Evolutionary conservation across 2,888 invertebrate genomes (phyloP).

Genomic region (Heteromurus nitidus): DNA sequence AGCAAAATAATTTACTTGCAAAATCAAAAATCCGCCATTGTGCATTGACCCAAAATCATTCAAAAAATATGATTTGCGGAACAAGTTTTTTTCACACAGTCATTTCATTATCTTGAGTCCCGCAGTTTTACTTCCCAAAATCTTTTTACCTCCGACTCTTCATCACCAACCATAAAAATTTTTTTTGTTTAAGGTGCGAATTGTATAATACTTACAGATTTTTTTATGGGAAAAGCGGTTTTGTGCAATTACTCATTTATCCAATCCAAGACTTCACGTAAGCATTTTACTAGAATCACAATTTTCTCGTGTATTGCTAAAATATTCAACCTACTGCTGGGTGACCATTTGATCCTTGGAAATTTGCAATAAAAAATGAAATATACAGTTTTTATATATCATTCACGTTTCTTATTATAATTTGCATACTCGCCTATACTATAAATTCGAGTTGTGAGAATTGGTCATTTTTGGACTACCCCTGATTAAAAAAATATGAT

Average conservation of each 20-base stretch:
- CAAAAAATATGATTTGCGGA: too few relatives aligned
- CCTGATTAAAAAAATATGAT: background rate
- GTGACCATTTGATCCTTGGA: background rate
- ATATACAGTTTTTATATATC: slow-evolving; percentile 8
- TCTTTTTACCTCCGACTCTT: too few relatives aligned
- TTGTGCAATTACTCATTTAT: too few relatives aligned
- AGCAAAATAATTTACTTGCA: background rate
- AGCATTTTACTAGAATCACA: too few relatives aligned
- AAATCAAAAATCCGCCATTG: background rate
- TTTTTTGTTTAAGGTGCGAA: too few relatives aligned
- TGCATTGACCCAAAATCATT: background rate
- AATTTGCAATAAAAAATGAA: slow-evolving; percentile 18
- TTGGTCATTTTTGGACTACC: background rate
- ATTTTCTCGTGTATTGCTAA: background rate
- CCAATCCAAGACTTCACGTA: too few relatives aligned
- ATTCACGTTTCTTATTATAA: background rate
- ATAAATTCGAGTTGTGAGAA: background rate
- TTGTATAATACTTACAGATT: background rate
- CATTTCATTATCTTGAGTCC: background rate
- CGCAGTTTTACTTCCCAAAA: too few relatives aligned
- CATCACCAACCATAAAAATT: too few relatives aligned
- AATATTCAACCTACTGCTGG: slow-evolving; percentile 33
- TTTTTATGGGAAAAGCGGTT: background rate
- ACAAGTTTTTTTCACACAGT: background rate
- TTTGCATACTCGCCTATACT: slow-evolving; percentile 29